Conservation (phyloP, 2,888 invertebrate species). For the Pyrocoelia pectoralis region DNA sequence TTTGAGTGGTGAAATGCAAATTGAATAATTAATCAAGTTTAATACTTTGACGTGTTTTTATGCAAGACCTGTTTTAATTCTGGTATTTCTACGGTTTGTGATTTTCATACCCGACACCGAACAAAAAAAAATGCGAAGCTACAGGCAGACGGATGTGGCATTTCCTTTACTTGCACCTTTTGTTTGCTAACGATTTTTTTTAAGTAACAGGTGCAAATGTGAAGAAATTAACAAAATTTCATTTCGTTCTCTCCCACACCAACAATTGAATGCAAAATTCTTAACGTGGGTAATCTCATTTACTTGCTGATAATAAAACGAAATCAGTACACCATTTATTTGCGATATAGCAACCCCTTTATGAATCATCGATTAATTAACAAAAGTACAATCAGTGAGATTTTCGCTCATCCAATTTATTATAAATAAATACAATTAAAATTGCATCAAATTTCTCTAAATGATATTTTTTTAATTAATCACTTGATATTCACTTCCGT, state of each 20-base stretch:
- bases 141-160: conserved; percentile 23
- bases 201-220: conserved; percentile 2
- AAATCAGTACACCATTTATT: no score
- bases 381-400: not conserved
- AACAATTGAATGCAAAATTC: no score
- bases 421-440: not conserved
- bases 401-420: conserved; percentile 1
- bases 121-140: conserved; percentile 10
- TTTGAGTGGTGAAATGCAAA: conserved; percentile 24
- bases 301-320: no score
- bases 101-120: conserved; percentile 16
- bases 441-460: not conserved
- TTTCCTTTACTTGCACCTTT: conserved; percentile 22
- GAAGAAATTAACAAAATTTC: not conserved
- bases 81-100: conserved; percentile 26
- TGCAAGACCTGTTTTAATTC: conserved; percentile 18
- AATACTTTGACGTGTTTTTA: conserved; percentile 13
- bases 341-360: no score
- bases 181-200: not conserved
- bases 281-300: no score
- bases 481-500: not conserved
- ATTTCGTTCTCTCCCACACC: no score
- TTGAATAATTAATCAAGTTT: conserved; percentile 1
- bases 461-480: no score
- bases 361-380: conserved; percentile 7